phyloP scores from a whole-genome alignment of 2,113 vertebrate species.

The Ctenodactylus gundi region DNA sequence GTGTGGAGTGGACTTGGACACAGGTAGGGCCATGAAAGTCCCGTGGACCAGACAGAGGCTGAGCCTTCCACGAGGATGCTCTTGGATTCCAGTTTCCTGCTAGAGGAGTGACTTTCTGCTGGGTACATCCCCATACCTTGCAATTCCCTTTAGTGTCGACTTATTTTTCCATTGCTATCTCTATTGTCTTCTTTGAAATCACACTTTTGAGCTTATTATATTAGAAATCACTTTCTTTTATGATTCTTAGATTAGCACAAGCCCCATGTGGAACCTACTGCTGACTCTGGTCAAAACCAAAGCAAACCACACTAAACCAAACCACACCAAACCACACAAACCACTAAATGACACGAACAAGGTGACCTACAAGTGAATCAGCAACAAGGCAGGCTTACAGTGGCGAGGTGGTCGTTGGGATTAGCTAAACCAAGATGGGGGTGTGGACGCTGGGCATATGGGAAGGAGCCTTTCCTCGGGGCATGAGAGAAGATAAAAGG shows the following conservation, averaged over 20 bases:
- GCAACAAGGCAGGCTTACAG: rapidly evolving
- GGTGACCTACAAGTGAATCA: neutral
- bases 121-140: neutral
- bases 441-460: too few species aligned
- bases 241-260: neutral
- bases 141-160: neutral
- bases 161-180: neutral
- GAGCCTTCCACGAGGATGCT: neutral
- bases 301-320: neutral
- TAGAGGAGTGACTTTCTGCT: neutral
- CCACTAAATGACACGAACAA: too few species aligned
- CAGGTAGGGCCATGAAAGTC: neutral
- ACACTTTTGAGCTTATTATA: neutral
- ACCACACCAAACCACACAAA: neutral
- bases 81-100: neutral
- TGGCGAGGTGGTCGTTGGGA: neutral
- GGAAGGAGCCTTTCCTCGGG: neutral
- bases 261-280: neutral
- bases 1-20: rapidly evolving
- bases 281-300: neutral
- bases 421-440: neutral
- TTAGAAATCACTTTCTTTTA: neutral
- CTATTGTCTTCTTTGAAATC: neutral
- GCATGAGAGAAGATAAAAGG: neutral
- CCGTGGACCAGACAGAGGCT: neutral